These are phyloP conservation scores for Ricordea florida DNA, from an alignment of 92 coral and sea anemone species.

Conservation along the genomic window DNA sequence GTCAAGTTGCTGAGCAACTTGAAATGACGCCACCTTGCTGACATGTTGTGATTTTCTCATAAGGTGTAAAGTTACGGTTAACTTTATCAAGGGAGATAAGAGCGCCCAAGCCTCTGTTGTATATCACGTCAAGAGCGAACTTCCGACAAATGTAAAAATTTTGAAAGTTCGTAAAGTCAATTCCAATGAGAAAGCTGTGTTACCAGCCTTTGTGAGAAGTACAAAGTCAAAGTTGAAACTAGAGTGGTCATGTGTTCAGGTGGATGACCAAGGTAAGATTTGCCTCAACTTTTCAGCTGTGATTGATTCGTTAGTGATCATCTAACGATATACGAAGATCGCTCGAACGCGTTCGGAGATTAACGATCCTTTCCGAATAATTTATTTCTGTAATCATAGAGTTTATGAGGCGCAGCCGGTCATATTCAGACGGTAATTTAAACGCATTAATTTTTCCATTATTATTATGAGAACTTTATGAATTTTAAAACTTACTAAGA, in stretches of 20 bases:
- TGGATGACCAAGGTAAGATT: not conserved
- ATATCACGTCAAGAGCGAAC: conserved; percentile 5
- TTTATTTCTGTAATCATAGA: too few relatives aligned
- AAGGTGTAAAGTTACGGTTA: conserved; percentile 2
- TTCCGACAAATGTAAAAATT: not conserved
- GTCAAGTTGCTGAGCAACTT: too few relatives aligned
- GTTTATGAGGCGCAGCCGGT: too few relatives aligned
- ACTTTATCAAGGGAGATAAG: not conserved
- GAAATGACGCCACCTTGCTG: not conserved
- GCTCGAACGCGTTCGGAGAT: too few relatives aligned
- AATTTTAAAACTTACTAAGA: too few relatives aligned
- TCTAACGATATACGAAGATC: too few relatives aligned
- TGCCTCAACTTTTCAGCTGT: not conserved
- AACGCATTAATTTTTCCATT: too few relatives aligned
- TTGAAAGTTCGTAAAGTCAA: not conserved
- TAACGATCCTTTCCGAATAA: too few relatives aligned
- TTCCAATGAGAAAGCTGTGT: not conserved
- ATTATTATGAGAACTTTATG: too few relatives aligned
- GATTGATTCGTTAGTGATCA: too few relatives aligned
- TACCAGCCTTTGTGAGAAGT: not conserved
- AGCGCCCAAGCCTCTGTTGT: not conserved
- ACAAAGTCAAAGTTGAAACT: not conserved
- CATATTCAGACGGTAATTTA: too few relatives aligned
- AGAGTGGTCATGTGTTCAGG: conserved; percentile 9
- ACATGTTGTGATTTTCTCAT: not conserved